phyloP scores from a whole-genome alignment of 2,797 vertebrate genomes.

The Taeniopygia guttata region DNA sequence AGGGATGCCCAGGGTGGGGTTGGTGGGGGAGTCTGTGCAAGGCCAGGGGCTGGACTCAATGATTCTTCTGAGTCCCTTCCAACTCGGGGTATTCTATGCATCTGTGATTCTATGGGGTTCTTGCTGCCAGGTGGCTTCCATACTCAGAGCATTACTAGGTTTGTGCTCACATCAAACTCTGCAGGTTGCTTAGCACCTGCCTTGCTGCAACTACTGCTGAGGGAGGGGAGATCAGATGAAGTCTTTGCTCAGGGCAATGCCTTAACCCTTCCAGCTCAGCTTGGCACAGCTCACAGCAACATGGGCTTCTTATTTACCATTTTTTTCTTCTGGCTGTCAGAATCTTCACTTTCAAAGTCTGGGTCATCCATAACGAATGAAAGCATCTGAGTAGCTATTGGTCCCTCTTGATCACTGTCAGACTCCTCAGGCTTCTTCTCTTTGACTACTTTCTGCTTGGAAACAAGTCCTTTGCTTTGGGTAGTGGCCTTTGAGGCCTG shows the following conservation, averaged over 20 bases:
- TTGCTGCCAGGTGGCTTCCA: neutral
- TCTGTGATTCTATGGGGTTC: neutral
- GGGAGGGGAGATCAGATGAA: neutral
- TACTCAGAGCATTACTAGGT: neutral
- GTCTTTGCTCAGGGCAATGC: neutral
- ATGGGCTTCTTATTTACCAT: conserved; percentile 52
- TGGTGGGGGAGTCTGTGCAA: neutral
- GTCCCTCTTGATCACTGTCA: conserved; percentile 87
- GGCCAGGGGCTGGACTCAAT: neutral
- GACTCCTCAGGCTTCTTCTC: conserved; percentile 74
- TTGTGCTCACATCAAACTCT: neutral
- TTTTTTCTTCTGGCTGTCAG: conserved; percentile 77
- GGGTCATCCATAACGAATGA: conserved; percentile 98
- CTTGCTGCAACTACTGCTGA: neutral
- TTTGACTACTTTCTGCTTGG: conserved; percentile 40
- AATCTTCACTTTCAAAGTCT: conserved; percentile 92
- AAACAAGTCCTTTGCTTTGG: conserved; percentile 24
- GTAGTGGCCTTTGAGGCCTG: conserved; percentile 10
- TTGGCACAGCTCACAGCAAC: neutral
- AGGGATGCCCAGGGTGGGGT: neutral
- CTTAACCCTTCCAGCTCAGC: neutral
- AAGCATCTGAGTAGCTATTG: conserved; percentile 90
- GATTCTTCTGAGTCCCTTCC: neutral
- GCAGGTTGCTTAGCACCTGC: conserved; percentile 4
- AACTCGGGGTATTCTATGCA: neutral